Evolutionary conservation across 1,140 invertebrate genomes (phyloP), one percentile per base, ranked within the genome.

Genomic region (Drosophila mauritiana): DNA sequence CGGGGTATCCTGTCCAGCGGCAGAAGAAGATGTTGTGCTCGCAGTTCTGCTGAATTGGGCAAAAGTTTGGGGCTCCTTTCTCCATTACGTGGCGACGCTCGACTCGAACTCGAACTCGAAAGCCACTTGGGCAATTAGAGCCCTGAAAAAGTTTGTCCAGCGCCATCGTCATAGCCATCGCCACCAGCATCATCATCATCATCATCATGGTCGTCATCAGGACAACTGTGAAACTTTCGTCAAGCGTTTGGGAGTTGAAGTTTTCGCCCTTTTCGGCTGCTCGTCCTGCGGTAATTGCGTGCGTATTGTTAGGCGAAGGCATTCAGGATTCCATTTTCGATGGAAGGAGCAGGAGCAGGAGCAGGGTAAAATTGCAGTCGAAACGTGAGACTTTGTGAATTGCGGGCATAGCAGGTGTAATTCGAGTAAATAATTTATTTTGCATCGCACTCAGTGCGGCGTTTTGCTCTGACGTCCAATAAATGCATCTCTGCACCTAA

Each of bases 81-180:
- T 85, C 81, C 61, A 84, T 84, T 85, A 73, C 80, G 76, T 74
- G 73, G 76, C 80, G 58, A 53, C 76, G 67, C 82, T 77, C 79
- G 76, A 83, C 83, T 83, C 83, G 74, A 59, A 82, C 83, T 82
- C 82, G 78, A 57, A 59, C 59, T 58, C 59, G 37, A 88, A 83
- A 89, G 74, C 84, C 83, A 88, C 83, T 88, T 88, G 83, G 83
- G 83, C 83, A 88, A 88, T 88, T 88, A 88, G 79, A 88, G 84
- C 43, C 48, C 55, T 40, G 64, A 37, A 53, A 88, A 88, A 85
- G 78, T 85, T 85, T 78, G 73, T 67, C 74, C 63, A 51, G 74
- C 58, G 49, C 45, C 67, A 46, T 48, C 37, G 12, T 5, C 54
- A 42, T 27, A 39, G 42, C 27, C 65, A 46, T 51, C 48, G 3